phyloP scores from a whole-genome alignment of 2,888 invertebrate genomes.

The Euzophera pinguis region DNA sequence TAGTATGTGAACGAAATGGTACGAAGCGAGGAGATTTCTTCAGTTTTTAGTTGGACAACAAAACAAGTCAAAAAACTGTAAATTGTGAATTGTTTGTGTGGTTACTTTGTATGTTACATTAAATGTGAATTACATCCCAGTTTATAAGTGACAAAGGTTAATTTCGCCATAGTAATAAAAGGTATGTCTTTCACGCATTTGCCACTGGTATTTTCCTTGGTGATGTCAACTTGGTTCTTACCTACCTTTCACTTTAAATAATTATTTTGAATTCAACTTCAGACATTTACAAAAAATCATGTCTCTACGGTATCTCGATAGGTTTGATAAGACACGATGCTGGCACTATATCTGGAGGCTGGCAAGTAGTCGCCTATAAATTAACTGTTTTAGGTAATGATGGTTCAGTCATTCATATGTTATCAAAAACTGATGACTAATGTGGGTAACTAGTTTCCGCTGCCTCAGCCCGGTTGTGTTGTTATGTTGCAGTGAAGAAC shows the following conservation, averaged over 20 bases:
- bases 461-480: too few species aligned
- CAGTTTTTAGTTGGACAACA: background rate
- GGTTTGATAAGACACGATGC: too few species aligned
- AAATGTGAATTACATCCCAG: background rate
- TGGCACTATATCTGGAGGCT: too few species aligned
- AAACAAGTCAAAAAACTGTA: background rate
- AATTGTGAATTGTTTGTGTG: slow-evolving; percentile 6
- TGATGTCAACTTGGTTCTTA: slow-evolving; percentile 12
- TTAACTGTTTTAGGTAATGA: too few species aligned
- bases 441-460: too few species aligned
- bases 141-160: background rate
- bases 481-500: too few species aligned
- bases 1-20: too few species aligned
- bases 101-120: background rate
- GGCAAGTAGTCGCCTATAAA: too few species aligned
- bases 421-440: too few species aligned
- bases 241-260: slow-evolving; percentile 6
- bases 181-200: background rate
- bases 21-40: background rate
- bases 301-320: too few species aligned
- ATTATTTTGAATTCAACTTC: background rate
- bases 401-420: too few species aligned
- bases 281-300: background rate
- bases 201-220: slow-evolving; percentile 1
- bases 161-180: background rate